Evolutionary conservation across 2,888 invertebrate species (phyloP), one percentile per base, ranked within the genome.

Genomic region (Dicycla oo): DNA sequence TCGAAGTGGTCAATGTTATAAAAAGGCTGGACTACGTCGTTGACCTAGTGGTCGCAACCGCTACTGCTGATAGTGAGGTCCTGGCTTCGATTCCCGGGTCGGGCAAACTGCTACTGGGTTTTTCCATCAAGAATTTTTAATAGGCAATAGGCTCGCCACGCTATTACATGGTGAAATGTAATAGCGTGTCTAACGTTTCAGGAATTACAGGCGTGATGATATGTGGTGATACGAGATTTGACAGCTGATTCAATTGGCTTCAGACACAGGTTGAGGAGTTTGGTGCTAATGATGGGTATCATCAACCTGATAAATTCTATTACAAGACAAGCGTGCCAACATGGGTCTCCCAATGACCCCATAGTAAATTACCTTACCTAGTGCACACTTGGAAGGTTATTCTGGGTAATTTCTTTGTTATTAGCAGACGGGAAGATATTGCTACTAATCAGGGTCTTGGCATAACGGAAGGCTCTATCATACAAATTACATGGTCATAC

Each of bases 381-480:
- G 15, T 23, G 1, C n/a, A 26, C 15, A 54, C 0, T 26, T 38
- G 13, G 38, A 26, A 69, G 26, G 30, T 51, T 34, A 67, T 38
- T 10, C 10, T 45, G 2, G 1, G 53, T 40, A 47, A 47, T 30
- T 68, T 18, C 8, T 69, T 69, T 69, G 4, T 23, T 49, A 56
- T 69, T 68, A 69, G n/a, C 30, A 11, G 15, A 20, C 30, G 57
- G n/a, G 7, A 70, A 23, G 13, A 40, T 6, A 8, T n/a, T n/a
- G 11, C 2, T 45, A 30, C 18, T 20, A n/a, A 8, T 38, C 13
- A 43, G 11, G 38, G 40, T 40, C 23, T 60, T 23, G 18, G 18
- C 18, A 18, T 43, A n/a, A 7, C 7, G n/a, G 11, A 56, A 40
- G 7, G 4, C 26, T n/a, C 38, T 49, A 20, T 26, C 61, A n/a